Evolutionary conservation across 2,888 invertebrate species (phyloP), one percentile per base, ranked within the genome.

Genomic region (Glyphotaelius pellucidus): DNA sequence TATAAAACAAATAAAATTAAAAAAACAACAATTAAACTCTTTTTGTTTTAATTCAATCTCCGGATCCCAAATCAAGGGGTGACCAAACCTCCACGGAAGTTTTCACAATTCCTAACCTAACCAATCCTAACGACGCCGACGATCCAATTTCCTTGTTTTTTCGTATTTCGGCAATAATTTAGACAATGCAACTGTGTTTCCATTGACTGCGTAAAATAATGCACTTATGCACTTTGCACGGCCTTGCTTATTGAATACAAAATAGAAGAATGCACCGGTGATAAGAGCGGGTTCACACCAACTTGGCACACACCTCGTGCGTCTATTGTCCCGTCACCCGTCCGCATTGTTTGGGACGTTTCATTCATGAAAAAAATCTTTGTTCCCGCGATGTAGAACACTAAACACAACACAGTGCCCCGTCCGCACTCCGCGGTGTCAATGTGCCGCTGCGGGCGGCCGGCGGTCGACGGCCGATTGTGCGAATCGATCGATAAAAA

Each of bases 351-450:
- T 91, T 81, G 89, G 89, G 88, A 92, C 89, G 90, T 92, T 93
- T 93, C 93, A 93, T 93, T 93, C 93, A 93, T 93, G 92, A 90
- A 93, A 91, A 67, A 91, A 87, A 90, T 90, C 84, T 47, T 83
- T 86, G 86, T 86, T 42, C 86, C 25, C 30, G 35, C 86, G 47
- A 35, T 42, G 42, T 42, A 35, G 86, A 42, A 42, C 86, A 47
- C 47, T 47, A 47, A 42, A 47, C 47, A 47, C 47, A 47, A 47
- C 47, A 14, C 47, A 38, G 7, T 85, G 25, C 25, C 25, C 67
- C 7, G 47, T 2, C 85, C 19, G n/a, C n/a, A n/a, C n/a, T n/a
- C n/a, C n/a, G 85, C 38, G 35, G 85, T 25, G 32, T 15, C 85
- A 38, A 38, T n/a, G 85, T 38, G 9, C 85, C 38, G 85, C 83